Percentiles rank a stretch among this genome's conserved stretches.
Evolutionary conservation across 2,797 vertebrate species (phyloP).

Genomic region (Lindbergichthys nudifrons): DNA sequence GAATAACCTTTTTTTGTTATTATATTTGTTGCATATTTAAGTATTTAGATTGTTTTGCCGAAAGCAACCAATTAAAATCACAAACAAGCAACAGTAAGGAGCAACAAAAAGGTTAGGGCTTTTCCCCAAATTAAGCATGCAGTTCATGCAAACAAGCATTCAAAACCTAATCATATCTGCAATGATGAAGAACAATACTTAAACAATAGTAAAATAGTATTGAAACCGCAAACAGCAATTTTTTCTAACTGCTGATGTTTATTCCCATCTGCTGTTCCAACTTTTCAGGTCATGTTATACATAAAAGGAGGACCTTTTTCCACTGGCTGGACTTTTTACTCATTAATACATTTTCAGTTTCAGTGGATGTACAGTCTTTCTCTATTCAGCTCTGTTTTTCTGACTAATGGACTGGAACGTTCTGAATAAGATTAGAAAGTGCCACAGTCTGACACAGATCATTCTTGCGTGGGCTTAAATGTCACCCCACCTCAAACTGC

Average conservation of each 20-base stretch:
- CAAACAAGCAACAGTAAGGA: constrained; percentile 32
- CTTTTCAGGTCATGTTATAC: background rate
- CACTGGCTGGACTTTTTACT: background rate
- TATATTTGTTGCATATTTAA: constrained; percentile 12
- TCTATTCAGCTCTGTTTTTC: background rate
- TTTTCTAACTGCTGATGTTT: background rate
- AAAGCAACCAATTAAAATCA: constrained; percentile 13
- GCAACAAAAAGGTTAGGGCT: constrained; percentile 9
- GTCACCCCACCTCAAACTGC: background rate
- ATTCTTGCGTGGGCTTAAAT: background rate
- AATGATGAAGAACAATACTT: background rate
- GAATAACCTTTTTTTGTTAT: background rate
- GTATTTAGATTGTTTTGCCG: constrained; percentile 9
- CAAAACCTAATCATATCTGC: background rate
- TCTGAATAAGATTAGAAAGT: constrained; percentile 1
- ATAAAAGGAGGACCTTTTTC: background rate
- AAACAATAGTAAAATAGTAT: too few species aligned
- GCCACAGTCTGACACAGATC: background rate
- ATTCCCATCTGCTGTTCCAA: background rate
- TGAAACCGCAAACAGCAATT: background rate
- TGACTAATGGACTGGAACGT: constrained; percentile 8
- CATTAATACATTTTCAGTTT: background rate
- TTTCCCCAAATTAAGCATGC: background rate
- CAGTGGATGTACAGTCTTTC: background rate
- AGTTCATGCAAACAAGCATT: background rate